phyloP scores from a whole-genome alignment of 37 sponge, comb jelly and placozoan species.

The Theonella swinhoei region DNA sequence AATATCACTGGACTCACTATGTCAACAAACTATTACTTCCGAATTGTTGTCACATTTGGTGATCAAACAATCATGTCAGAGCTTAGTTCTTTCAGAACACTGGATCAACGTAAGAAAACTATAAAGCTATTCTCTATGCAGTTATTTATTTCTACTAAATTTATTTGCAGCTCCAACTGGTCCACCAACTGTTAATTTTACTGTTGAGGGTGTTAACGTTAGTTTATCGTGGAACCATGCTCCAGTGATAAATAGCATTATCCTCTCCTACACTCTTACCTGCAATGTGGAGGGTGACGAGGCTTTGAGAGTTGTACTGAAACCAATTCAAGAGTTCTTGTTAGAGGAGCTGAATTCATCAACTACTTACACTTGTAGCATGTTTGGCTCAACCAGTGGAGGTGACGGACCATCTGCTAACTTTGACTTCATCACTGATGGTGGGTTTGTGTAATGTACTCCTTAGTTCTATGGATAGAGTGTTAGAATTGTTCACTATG shows the following conservation, averaged over 20 bases:
- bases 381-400: not conserved
- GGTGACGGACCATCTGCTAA: not conserved
- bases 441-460: not conserved
- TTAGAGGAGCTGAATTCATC: not conserved
- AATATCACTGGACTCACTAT: not conserved
- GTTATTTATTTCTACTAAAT: no score
- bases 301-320: not conserved
- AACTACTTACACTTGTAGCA: not conserved
- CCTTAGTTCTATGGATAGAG: not conserved
- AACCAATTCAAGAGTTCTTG: not conserved
- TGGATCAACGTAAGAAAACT: not conserved
- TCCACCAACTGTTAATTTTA: conserved; percentile 5
- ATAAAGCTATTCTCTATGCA: no score
- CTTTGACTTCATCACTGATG: not conserved
- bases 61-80: not conserved
- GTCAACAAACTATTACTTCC: not conserved
- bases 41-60: not conserved
- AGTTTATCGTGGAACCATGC: conserved; percentile 11
- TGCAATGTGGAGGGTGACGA: not conserved
- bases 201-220: not conserved
- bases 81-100: not conserved
- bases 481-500: not conserved
- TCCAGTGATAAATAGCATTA: conserved; percentile 10
- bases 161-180: conserved; percentile 12
- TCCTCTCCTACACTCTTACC: conserved; percentile 27